Evolutionary conservation across 2,113 vertebrate species (phyloP).

Genomic region (Colaptes auratus): DNA sequence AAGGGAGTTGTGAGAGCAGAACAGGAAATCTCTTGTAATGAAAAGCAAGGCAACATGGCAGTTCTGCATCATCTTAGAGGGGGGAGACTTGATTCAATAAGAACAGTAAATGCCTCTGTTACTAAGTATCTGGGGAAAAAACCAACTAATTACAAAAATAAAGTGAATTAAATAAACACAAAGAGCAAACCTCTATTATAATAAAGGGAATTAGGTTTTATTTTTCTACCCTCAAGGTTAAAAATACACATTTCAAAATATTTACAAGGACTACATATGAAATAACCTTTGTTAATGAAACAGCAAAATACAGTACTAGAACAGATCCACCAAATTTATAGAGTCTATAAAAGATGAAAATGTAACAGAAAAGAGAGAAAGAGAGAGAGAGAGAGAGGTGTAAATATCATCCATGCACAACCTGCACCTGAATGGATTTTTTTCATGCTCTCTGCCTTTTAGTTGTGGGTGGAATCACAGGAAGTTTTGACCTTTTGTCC

Average conservation of each 20-base stretch:
- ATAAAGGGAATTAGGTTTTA: conserved; percentile 74
- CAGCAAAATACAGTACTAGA: conserved; percentile 79
- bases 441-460: conserved; percentile 10
- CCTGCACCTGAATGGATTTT: not conserved
- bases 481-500: conserved; percentile 5
- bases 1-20: not conserved
- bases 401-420: conserved; percentile 53
- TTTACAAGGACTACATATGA: conserved; percentile 81
- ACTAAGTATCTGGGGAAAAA: not conserved
- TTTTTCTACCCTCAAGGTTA: conserved; percentile 78
- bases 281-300: conserved; percentile 75
- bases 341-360: conserved; percentile 68
- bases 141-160: too few relatives aligned
- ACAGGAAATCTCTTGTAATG: not conserved
- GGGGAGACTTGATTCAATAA: not conserved
- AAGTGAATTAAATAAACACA: not conserved
- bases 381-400: conserved; percentile 29
- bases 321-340: conserved; percentile 69
- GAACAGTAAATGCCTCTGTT: not conserved
- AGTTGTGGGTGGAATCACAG: not conserved
- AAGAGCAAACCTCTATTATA: conserved; percentile 31
- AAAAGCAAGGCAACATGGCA: not conserved
- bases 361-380: conserved; percentile 61
- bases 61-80: not conserved
- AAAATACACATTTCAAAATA: conserved; percentile 84